Conservation (phyloP, 2,888 invertebrate species). For the Mystacides longicornis region DNA sequence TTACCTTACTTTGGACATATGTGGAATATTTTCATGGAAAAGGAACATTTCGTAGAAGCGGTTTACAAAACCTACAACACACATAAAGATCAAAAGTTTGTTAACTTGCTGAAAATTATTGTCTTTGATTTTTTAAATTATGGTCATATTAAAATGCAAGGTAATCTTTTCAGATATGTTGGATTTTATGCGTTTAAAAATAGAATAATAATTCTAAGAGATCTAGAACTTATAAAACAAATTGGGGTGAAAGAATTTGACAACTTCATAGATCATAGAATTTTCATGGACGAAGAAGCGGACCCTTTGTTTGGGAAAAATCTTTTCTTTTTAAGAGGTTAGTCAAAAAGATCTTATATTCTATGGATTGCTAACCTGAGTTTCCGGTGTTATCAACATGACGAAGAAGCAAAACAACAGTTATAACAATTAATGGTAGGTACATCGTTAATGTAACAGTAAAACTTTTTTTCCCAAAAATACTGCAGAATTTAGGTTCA, state of each 20-base stretch:
- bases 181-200: constrained; percentile 30
- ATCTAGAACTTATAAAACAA: constrained; percentile 32
- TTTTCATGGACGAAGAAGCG: constrained; percentile 29
- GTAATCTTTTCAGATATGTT: constrained; percentile 21
- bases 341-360: not conserved
- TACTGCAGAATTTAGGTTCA: not conserved
- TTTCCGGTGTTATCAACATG: no score
- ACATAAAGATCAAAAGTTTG: constrained; percentile 22
- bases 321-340: constrained; percentile 31
- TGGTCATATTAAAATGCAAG: not conserved
- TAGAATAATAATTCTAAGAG: constrained; percentile 30
- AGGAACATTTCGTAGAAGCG: constrained; percentile 23
- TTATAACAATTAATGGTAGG: not conserved
- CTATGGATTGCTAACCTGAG: not conserved
- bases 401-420: not conserved
- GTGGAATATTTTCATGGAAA: constrained; percentile 23
- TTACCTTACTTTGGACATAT: constrained; percentile 36
- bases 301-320: constrained; percentile 33
- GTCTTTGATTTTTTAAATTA: not conserved
- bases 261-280: constrained; percentile 30
- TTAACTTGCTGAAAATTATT: not conserved
- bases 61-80: constrained; percentile 22
- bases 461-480: not conserved
- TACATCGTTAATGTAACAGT: no score
- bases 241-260: constrained; percentile 32